These are phyloP conservation scores for Passer montanus DNA, from an alignment of 2,113 vertebrate species.

Conservation along the genomic window DNA sequence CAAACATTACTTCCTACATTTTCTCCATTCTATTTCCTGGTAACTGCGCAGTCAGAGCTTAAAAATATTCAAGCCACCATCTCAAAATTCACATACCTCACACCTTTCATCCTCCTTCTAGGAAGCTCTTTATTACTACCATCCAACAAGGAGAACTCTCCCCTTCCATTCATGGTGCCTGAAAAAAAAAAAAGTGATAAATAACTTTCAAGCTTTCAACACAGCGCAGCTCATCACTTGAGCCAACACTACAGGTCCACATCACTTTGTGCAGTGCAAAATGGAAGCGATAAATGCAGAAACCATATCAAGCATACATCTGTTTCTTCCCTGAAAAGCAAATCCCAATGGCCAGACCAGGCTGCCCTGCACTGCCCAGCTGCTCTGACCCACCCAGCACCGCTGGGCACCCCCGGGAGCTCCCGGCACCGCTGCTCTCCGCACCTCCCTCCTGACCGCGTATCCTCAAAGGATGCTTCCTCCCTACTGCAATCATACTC, in stretches of 20 bases:
- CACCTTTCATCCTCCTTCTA: not conserved
- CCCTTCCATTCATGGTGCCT: not conserved
- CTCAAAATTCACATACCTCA: slow-evolving; percentile 28
- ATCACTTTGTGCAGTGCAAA: fast-evolving
- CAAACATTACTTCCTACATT: not conserved
- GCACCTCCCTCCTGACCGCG: fast-evolving
- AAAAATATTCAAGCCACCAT: not conserved
- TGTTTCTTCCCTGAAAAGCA: fast-evolving
- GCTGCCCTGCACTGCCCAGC: fast-evolving
- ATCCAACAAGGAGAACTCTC: not conserved
- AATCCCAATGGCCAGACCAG: fast-evolving
- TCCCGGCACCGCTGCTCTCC: too few species aligned
- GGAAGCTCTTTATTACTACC: not conserved
- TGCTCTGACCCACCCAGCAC: not conserved
- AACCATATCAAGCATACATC: fast-evolving
- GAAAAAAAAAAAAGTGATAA: not conserved
- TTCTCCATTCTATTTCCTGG: not conserved
- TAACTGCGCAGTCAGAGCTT: not conserved
- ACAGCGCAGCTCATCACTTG: not conserved
- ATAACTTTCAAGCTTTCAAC: too few species aligned
- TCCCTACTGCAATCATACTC: fast-evolving
- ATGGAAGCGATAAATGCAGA: fast-evolving
- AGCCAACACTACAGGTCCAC: not conserved
- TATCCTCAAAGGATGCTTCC: fast-evolving
- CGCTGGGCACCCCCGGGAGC: too few species aligned